phyloP scores from a whole-genome alignment of 2,888 invertebrate genomes.

The Oxyteleia sp. region DNA sequence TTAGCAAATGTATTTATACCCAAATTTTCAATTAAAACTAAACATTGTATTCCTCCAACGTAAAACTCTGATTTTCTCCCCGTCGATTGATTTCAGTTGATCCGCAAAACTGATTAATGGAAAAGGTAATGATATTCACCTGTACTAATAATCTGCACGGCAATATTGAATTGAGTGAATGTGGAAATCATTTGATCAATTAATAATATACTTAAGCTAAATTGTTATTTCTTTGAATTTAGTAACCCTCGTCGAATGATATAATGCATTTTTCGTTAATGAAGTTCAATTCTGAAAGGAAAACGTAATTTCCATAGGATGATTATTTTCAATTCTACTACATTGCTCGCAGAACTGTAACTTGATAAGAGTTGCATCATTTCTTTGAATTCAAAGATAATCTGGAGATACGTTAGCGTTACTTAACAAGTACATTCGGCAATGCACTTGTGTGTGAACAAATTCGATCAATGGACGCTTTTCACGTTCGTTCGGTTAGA shows the following conservation, averaged over 20 bases:
- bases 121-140: slow-evolving; percentile 23
- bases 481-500: slow-evolving; percentile 34
- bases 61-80: slow-evolving; percentile 28
- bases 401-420: slow-evolving; percentile 13
- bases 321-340: too few relatives aligned
- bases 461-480: slow-evolving; percentile 9
- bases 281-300: too few relatives aligned
- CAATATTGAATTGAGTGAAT: slow-evolving; percentile 23
- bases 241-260: too few relatives aligned
- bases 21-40: slow-evolving; percentile 1
- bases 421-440: slow-evolving; percentile 8
- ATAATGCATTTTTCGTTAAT: too few relatives aligned
- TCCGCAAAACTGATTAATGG: slow-evolving; percentile 50
- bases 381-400: slow-evolving; percentile 1
- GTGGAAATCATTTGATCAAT: slow-evolving; percentile 30
- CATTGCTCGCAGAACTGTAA: too few relatives aligned
- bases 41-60: background rate
- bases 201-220: slow-evolving; percentile 19
- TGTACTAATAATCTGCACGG: slow-evolving; percentile 32
- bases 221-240: slow-evolving; percentile 26
- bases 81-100: slow-evolving; percentile 39
- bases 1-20: background rate
- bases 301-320: too few relatives aligned
- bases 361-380: too few relatives aligned
- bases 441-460: slow-evolving; percentile 8